Evolutionary conservation across 2,113 vertebrate genomes (phyloP).

Genomic region (Drymodes brunneopygia): DNA sequence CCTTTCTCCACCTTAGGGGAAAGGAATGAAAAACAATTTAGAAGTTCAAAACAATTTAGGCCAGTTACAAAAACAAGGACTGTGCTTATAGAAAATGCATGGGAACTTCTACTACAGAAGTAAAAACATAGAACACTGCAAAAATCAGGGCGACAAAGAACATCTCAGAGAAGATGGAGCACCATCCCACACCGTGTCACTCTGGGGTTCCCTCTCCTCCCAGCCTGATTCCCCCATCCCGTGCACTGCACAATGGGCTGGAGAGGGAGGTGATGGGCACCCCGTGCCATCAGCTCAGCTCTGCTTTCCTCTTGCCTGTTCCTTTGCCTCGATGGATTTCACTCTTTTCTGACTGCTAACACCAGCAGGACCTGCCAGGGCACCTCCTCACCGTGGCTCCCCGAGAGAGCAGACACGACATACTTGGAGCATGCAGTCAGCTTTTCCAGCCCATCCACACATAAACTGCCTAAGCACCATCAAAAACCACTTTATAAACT

Average conservation of each 20-base stretch:
- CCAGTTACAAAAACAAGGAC: no score
- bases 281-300: neutral
- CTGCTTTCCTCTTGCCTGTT: neutral
- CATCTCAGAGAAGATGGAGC: neutral
- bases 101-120: no score
- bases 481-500: conserved; percentile 68
- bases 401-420: neutral
- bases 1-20: no score
- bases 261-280: neutral
- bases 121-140: no score
- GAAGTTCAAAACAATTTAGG: no score
- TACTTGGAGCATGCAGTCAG: conserved; percentile 46
- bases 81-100: no score
- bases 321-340: neutral
- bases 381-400: neutral
- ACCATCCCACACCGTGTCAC: neutral
- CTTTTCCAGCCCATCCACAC: conserved; percentile 44
- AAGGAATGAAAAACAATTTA: no score
- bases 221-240: neutral
- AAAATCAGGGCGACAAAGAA: neutral
- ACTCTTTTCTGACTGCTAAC: neutral
- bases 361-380: conserved; percentile 35
- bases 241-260: neutral
- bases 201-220: neutral
- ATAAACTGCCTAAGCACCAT: conserved; percentile 49